Percentiles rank a stretch among this genome's conserved stretches.
phyloP scores from a whole-genome alignment of 2,797 vertebrate genomes.

The Dryobates pubescens region DNA sequence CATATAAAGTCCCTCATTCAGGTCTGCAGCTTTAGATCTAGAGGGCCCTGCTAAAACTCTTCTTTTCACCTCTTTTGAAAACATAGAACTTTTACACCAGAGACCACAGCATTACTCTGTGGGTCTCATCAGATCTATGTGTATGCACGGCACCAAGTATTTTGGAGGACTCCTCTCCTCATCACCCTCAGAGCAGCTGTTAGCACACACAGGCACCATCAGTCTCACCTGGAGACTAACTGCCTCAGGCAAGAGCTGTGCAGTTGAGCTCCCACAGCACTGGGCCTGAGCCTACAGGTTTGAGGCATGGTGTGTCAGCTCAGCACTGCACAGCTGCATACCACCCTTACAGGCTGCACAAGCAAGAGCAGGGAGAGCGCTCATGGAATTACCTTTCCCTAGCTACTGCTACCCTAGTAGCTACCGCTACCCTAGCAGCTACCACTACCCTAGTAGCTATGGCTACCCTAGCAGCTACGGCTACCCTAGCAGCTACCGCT shows the following conservation, averaged over 20 bases:
- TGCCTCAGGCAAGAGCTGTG: fast-evolving
- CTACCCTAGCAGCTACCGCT: too few relatives aligned
- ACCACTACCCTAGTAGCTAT: too few relatives aligned
- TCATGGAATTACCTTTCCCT: background rate
- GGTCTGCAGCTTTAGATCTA: background rate
- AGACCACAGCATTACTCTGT: background rate
- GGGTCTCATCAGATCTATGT: fast-evolving
- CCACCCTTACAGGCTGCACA: fast-evolving
- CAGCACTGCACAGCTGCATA: background rate
- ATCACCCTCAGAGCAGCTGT: background rate
- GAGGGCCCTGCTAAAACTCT: background rate
- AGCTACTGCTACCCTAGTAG: too few relatives aligned
- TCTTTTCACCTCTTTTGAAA: background rate
- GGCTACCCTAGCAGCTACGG: too few relatives aligned
- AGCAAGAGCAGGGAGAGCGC: fast-evolving
- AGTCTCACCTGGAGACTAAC: fast-evolving
- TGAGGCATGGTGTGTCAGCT: fast-evolving
- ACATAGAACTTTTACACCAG: background rate
- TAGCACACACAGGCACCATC: background rate
- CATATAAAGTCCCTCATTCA: background rate
- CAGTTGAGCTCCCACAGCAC: background rate
- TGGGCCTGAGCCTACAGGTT: fast-evolving
- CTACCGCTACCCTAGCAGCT: too few relatives aligned
- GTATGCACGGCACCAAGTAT: fast-evolving
- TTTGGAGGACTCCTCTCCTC: background rate